Evolutionary conservation across 2,888 invertebrate genomes (phyloP).

Genomic region (Erebia palarica): DNA sequence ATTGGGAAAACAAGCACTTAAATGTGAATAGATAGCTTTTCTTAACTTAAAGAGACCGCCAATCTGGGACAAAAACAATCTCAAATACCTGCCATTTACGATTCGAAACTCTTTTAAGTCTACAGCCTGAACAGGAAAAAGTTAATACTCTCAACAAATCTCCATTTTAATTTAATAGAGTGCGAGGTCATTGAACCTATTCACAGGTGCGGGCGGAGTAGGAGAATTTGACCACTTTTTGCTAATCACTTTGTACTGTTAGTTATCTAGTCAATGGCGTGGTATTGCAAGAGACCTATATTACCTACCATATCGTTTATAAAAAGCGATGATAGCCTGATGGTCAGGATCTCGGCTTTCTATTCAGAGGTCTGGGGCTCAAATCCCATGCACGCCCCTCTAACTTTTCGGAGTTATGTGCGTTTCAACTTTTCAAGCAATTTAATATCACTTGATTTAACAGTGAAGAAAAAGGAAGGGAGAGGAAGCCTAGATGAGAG

Average conservation of each 20-base stretch:
- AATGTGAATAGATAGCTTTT: neutral
- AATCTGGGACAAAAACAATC: neutral
- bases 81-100: conserved; percentile 25
- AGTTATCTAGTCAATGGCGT: conserved; percentile 27
- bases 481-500: too few species aligned
- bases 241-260: conserved; percentile 53
- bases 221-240: conserved; percentile 48
- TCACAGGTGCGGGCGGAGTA: conserved; percentile 30
- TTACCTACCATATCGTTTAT: neutral
- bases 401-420: too few species aligned
- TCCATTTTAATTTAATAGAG: conserved; percentile 65
- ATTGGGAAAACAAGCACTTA: neutral
- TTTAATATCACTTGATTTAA: too few species aligned
- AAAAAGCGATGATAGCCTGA: too few species aligned
- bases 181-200: conserved; percentile 44
- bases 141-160: conserved; percentile 58
- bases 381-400: too few species aligned
- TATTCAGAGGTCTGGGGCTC: too few species aligned
- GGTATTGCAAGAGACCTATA: neutral
- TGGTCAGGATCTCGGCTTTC: too few species aligned
- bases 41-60: neutral
- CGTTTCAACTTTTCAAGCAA: too few species aligned
- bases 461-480: too few species aligned
- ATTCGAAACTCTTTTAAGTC: conserved; percentile 39
- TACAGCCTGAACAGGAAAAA: conserved; percentile 43